Percentiles rank a stretch among this genome's conserved stretches.
Conservation (phyloP, 2,113 vertebrate genomes). For the Podocnemis expansa region DNA sequence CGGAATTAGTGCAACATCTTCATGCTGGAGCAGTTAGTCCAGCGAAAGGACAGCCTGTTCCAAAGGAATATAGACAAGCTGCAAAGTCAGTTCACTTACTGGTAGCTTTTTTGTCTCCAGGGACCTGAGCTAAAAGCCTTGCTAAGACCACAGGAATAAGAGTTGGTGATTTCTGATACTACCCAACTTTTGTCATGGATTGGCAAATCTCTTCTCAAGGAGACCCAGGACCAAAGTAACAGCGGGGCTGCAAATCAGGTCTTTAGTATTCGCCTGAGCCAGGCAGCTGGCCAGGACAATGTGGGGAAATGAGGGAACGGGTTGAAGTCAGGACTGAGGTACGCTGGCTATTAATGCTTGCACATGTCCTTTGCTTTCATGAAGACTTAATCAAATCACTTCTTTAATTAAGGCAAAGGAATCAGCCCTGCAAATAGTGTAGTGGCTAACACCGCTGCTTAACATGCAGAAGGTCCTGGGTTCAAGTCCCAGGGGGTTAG, state of each 20-base stretch:
- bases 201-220: background rate
- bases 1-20: background rate
- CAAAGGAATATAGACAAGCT: background rate
- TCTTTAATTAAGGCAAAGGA: background rate
- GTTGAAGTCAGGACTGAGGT: background rate
- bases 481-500: no score
- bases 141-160: background rate
- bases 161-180: background rate
- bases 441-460: no score
- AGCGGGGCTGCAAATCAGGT: no score
- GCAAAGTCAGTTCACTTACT: background rate
- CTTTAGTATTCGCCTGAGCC: no score
- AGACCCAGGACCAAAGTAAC: background rate
- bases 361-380: background rate
- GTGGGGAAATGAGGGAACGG: no score
- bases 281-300: no score
- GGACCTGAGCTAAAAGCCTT: background rate
- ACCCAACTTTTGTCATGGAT: fast-evolving
- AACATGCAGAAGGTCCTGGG: no score
- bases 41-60: background rate
- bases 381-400: background rate
- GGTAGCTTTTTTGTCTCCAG: background rate
- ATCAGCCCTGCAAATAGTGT: no score
- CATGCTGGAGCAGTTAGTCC: background rate
- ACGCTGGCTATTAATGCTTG: background rate